A percentile compares a stretch with the other conserved stretches of the same genome.
Evolutionary conservation across 2,113 vertebrate genomes (phyloP).

Genomic region (Scolopax mira): DNA sequence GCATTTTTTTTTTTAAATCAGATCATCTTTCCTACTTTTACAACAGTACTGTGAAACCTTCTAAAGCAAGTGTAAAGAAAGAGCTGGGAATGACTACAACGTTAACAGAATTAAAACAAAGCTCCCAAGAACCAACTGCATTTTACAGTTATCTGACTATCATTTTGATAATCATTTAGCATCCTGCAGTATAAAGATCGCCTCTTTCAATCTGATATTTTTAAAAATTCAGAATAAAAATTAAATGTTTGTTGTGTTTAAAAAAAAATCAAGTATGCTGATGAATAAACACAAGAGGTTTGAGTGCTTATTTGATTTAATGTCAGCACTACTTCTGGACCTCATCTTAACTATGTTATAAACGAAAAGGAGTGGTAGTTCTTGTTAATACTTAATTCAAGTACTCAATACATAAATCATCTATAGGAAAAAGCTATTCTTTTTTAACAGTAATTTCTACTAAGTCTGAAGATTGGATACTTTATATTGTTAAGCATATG

Average conservation of each 20-base stretch:
- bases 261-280: background rate
- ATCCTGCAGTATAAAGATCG: background rate
- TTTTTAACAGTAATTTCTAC: background rate
- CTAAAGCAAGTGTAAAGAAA: background rate
- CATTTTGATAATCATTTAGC: background rate
- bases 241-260: background rate
- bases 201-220: background rate
- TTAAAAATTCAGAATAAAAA: background rate
- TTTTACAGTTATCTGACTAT: background rate
- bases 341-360: background rate
- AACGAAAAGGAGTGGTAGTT: background rate
- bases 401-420: background rate
- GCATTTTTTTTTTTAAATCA: conserved; percentile 29
- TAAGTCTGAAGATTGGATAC: background rate
- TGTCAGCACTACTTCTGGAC: background rate
- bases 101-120: background rate
- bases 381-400: background rate
- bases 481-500: background rate
- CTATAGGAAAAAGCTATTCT: background rate
- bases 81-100: background rate
- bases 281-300: background rate
- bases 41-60: background rate
- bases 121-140: background rate
- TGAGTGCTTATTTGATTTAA: background rate
- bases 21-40: conserved; percentile 40